These are phyloP conservation scores for Epinotia demarniana DNA, from an alignment of 2,888 invertebrate genomes.

Conservation along the genomic window DNA sequence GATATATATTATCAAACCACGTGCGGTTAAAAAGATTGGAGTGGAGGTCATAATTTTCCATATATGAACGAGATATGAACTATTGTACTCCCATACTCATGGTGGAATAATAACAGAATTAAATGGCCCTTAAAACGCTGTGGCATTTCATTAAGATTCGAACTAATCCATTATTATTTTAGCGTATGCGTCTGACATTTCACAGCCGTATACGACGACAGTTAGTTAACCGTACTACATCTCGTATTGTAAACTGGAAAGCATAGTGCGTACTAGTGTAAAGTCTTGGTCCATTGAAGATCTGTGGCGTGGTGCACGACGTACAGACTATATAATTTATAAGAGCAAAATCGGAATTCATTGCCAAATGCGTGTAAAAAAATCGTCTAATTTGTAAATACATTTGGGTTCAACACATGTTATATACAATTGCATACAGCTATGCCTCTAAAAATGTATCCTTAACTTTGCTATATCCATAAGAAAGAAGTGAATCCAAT, in stretches of 20 bases:
- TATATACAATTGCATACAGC: no score
- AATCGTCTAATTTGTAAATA: no score
- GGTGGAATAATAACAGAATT: not conserved
- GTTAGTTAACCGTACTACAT: constrained; percentile 42
- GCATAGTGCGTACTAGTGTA: not conserved
- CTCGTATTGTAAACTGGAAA: constrained; percentile 23
- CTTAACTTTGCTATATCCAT: no score
- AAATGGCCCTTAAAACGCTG: not conserved
- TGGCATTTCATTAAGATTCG: not conserved
- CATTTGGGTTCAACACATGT: no score
- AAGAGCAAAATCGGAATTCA: not conserved
- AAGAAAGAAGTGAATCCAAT: no score
- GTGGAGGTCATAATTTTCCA: no score
- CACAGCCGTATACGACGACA: constrained; percentile 12
- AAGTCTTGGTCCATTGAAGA: constrained; percentile 28
- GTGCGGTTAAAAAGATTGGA: no score
- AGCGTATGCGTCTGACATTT: constrained; percentile 15
- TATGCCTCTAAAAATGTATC: no score
- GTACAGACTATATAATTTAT: not conserved
- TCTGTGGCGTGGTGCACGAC: constrained; percentile 15
- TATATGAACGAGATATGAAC: no score
- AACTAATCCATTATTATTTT: constrained; percentile 20
- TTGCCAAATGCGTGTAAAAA: no score
- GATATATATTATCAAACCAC: no score
- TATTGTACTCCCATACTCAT: no score